phyloP scores from a whole-genome alignment of 1,140 invertebrate species.

The Bathynomus jamesi region DNA sequence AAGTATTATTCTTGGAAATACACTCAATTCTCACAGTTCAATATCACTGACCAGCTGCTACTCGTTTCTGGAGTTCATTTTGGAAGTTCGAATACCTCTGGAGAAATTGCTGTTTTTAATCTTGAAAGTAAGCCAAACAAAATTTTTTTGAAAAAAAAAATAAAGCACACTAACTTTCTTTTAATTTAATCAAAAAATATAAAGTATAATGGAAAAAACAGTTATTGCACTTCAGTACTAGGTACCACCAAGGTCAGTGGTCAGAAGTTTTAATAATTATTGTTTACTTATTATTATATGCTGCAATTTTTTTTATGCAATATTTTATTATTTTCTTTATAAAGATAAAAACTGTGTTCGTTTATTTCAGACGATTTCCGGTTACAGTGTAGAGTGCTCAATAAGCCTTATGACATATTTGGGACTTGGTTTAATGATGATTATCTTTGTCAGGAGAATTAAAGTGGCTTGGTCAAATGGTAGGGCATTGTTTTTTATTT shows the following conservation, averaged over 20 bases:
- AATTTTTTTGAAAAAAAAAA: not conserved
- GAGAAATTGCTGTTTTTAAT: conserved; percentile 80
- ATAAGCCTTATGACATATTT: conserved; percentile 83
- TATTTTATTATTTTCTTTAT: too few relatives aligned
- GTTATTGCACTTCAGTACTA: too few relatives aligned
- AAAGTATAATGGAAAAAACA: too few relatives aligned
- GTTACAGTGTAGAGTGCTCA: conserved; percentile 69
- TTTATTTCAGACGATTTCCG: conserved; percentile 55
- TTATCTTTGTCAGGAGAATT: conserved; percentile 73
- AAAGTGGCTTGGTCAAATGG: conserved; percentile 67
- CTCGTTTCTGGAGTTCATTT: conserved; percentile 81
- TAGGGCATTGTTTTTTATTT: conserved; percentile 1
- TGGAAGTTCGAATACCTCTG: conserved; percentile 67
- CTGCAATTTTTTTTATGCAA: too few relatives aligned
- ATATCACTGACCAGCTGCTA: conserved; percentile 69
- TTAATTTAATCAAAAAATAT: too few relatives aligned
- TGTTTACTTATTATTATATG: too few relatives aligned
- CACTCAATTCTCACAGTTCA: conserved; percentile 82
- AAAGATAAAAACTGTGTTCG: too few relatives aligned
- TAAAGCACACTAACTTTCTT: not conserved
- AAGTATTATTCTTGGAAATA: conserved; percentile 79
- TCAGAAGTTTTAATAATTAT: too few relatives aligned
- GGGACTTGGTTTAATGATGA: conserved; percentile 81
- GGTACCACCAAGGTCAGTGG: too few relatives aligned
- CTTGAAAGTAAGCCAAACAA: conserved; percentile 51